A percentile compares a stretch with the other conserved stretches of the same genome.
phyloP scores from a whole-genome alignment of 1,140 invertebrate species.

The Mizuhopecten yessoensis region DNA sequence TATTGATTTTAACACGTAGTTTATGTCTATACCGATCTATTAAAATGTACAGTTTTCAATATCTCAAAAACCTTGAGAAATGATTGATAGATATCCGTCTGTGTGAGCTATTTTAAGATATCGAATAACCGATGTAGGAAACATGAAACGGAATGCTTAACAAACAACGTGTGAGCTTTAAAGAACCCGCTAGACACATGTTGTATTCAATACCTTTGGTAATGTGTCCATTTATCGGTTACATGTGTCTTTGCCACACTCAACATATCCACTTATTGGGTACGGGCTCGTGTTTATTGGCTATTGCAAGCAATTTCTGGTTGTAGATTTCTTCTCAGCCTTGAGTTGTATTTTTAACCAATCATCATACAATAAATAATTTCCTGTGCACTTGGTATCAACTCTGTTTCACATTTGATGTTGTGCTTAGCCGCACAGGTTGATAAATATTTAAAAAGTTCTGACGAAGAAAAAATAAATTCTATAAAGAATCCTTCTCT shows the following conservation, averaged over 20 bases:
- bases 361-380: background rate
- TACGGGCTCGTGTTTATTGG: background rate
- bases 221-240: background rate
- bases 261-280: background rate
- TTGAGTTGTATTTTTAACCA: background rate
- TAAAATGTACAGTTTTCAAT: too few relatives aligned
- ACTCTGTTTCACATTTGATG: background rate
- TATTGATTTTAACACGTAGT: too few relatives aligned
- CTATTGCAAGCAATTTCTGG: background rate
- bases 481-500: background rate
- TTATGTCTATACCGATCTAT: too few relatives aligned
- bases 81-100: too few relatives aligned
- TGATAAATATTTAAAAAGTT: slow-evolving; percentile 16
- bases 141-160: too few relatives aligned
- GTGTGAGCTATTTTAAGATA: too few relatives aligned
- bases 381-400: slow-evolving; percentile 2
- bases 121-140: too few relatives aligned
- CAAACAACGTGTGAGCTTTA: too few relatives aligned
- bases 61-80: too few relatives aligned
- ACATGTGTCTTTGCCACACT: background rate
- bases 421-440: background rate
- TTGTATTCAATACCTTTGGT: background rate
- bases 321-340: background rate
- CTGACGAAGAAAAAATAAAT: background rate
- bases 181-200: too few relatives aligned